These are phyloP conservation scores for Athalia circularis DNA, from an alignment of 2,888 invertebrate species.

Conservation along the genomic window DNA sequence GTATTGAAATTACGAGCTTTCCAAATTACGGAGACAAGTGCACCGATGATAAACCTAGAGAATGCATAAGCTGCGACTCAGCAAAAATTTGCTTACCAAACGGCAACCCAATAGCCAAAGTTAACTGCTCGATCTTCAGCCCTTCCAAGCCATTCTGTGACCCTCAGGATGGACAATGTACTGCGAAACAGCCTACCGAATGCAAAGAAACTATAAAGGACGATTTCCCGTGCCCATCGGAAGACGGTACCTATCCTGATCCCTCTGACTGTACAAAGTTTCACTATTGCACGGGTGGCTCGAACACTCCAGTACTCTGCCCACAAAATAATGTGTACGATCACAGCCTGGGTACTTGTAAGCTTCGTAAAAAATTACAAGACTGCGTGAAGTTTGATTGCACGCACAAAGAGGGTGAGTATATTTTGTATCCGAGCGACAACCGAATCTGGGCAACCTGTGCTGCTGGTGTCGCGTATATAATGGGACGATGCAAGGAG, in stretches of 20 bases:
- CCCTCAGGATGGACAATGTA: slow-evolving; percentile 31
- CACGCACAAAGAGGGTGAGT: slow-evolving; percentile 23
- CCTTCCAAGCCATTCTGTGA: slow-evolving; percentile 41
- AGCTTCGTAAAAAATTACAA: background rate
- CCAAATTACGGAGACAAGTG: background rate
- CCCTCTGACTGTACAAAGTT: slow-evolving; percentile 46
- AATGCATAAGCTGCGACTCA: slow-evolving; percentile 21
- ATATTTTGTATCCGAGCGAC: slow-evolving; percentile 49
- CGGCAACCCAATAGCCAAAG: slow-evolving; percentile 13
- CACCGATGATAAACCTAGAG: background rate
- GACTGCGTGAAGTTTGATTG: slow-evolving; percentile 47
- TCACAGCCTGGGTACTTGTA: slow-evolving; percentile 25
- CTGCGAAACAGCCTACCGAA: background rate
- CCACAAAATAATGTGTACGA: slow-evolving; percentile 51
- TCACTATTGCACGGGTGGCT: slow-evolving; percentile 44
- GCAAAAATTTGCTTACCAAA: slow-evolving; percentile 32
- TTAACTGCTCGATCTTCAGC: slow-evolving; percentile 25
- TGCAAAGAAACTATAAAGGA: background rate
- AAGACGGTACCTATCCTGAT: slow-evolving; percentile 49
- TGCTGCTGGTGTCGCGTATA: slow-evolving; percentile 9
- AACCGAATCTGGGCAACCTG: slow-evolving; percentile 50
- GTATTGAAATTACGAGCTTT: background rate
- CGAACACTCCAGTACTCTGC: slow-evolving; percentile 44
- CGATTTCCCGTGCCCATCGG: slow-evolving; percentile 46
- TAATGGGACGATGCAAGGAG: slow-evolving; percentile 49